Percentiles rank a stretch among this genome's conserved stretches.
These are phyloP conservation scores for Emys orbicularis DNA, from an alignment of 2,797 vertebrate genomes.

Conservation along the genomic window DNA sequence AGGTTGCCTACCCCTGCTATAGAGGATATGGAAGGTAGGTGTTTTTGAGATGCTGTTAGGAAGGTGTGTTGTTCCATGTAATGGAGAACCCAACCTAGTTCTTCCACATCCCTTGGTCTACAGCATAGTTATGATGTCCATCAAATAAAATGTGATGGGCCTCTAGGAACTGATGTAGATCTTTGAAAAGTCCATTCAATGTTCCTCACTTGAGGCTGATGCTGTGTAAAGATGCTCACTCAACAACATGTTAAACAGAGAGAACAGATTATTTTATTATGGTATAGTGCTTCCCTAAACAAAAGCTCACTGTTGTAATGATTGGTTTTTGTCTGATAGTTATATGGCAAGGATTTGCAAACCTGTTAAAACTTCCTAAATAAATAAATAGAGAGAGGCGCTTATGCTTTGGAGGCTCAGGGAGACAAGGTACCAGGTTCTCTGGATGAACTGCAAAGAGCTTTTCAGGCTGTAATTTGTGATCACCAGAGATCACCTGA, in stretches of 20 bases:
- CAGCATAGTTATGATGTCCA: neutral
- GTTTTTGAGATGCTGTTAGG: neutral
- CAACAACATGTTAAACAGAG: neutral
- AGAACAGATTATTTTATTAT: neutral
- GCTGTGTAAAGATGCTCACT: neutral
- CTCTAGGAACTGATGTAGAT: neutral
- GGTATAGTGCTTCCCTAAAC: neutral
- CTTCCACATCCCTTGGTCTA: neutral
- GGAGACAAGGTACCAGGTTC: neutral
- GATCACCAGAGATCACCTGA: neutral
- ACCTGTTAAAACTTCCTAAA: neutral
- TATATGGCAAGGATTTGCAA: neutral
- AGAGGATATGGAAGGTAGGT: neutral
- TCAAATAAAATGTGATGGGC: neutral
- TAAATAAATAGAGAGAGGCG: neutral
- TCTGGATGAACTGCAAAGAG: neutral
- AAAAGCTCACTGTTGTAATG: neutral
- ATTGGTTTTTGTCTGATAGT: neutral
- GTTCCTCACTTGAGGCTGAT: neutral
- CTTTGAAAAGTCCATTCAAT: neutral
- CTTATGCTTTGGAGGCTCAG: neutral
- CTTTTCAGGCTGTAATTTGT: neutral
- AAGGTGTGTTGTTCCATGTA: neutral
- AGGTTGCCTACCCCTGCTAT: neutral
- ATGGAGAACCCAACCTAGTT: neutral